A percentile compares a stretch with the other conserved stretches of the same genome.
Conservation (phyloP, 2,888 invertebrate species). For the Netelia virgata region DNA sequence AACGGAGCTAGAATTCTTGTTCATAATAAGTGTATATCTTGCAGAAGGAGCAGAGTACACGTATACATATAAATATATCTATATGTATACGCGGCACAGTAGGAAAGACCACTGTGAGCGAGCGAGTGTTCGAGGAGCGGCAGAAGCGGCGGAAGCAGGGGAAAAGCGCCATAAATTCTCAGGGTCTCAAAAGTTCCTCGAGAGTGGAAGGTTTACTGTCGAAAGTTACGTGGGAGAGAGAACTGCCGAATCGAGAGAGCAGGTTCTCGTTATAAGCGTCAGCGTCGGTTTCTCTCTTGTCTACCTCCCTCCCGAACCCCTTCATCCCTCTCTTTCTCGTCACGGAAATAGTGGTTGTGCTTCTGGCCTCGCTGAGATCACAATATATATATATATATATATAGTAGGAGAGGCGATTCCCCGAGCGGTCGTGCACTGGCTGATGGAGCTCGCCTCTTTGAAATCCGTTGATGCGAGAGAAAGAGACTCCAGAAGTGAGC, state of each 20-base stretch:
- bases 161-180: conserved; percentile 65
- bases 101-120: conserved; percentile 54
- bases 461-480: conserved; percentile 64
- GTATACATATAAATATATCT: conserved; percentile 5
- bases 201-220: conserved; percentile 67
- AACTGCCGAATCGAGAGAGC: conserved; percentile 66
- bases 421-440: conserved; percentile 52
- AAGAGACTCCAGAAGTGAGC: conserved; percentile 54
- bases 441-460: conserved; percentile 53
- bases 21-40: conserved; percentile 55
- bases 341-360: conserved; percentile 39
- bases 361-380: conserved; percentile 45
- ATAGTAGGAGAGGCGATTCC: conserved; percentile 42
- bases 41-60: conserved; percentile 27
- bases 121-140: conserved; percentile 50
- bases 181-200: conserved; percentile 64
- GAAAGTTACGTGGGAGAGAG: conserved; percentile 65
- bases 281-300: conserved; percentile 41
- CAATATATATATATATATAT: conserved; percentile 13
- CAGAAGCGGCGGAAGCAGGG: conserved; percentile 38
- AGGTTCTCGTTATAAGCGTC: conserved; percentile 62
- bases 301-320: not conserved
- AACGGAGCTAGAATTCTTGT: conserved; percentile 26
- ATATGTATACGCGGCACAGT: conserved; percentile 20
- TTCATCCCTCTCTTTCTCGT: conserved; percentile 10